phyloP scores from a whole-genome alignment of 2,113 vertebrate species.

The Morone chrysops region DNA sequence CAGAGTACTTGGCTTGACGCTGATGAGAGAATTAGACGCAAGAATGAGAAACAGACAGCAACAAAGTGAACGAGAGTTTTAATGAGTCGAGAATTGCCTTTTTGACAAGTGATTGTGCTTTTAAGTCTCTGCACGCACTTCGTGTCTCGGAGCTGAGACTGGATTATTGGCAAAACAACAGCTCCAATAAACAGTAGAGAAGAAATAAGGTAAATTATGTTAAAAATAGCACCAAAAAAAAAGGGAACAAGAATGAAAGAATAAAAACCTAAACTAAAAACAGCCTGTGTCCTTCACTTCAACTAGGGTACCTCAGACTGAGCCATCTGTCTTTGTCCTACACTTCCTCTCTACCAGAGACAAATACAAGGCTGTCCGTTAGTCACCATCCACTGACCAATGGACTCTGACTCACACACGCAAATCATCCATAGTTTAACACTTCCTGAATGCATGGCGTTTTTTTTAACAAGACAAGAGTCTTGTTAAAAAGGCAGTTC shows the following conservation, averaged over 20 bases:
- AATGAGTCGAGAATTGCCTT: conserved; percentile 50
- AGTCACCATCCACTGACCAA: conserved; percentile 69
- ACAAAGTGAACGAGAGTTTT: conserved; percentile 44
- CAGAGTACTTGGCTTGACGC: conserved; percentile 99
- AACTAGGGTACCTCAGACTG: conserved; percentile 24
- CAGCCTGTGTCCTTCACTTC: conserved; percentile 13
- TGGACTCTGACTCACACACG: conserved; percentile 68
- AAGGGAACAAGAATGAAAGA: conserved; percentile 1
- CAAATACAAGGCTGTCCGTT: conserved; percentile 36
- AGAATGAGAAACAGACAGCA: conserved; percentile 50
- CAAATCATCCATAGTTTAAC: conserved; percentile 54
- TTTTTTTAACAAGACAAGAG: too few relatives aligned
- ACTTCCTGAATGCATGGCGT: conserved; percentile 54
- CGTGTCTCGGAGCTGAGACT: conserved; percentile 7
- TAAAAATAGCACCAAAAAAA: conserved; percentile 26
- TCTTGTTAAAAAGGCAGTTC: conserved; percentile 27
- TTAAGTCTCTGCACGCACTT: conserved; percentile 39
- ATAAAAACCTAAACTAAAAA: conserved; percentile 31
- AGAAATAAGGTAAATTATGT: conserved; percentile 25
- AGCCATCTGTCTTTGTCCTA: conserved; percentile 27
- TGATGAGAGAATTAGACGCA: conserved; percentile 78
- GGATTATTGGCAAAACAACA: conserved; percentile 45
- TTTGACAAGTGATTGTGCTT: conserved; percentile 52
- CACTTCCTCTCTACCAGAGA: conserved; percentile 63
- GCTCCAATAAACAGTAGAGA: conserved; percentile 25